Percentiles rank a stretch among this genome's conserved stretches.
Evolutionary conservation across 2,888 invertebrate genomes (phyloP).

Genomic region (Oegoconia quadripuncta): DNA sequence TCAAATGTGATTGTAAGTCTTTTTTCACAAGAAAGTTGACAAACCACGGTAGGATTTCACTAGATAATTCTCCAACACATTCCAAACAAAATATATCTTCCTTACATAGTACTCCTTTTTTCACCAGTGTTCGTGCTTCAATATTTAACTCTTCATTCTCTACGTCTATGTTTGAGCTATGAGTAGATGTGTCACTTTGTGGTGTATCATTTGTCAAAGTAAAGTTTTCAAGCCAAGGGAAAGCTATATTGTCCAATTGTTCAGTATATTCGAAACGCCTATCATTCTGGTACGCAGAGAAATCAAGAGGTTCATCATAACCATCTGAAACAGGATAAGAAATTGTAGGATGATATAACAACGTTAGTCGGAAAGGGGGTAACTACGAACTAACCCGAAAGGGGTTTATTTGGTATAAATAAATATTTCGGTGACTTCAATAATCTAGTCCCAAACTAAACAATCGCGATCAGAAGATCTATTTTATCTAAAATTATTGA

Average conservation of each 20-base stretch:
- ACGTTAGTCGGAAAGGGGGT: no score
- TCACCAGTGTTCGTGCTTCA: no score
- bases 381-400: no score
- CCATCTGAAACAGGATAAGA: constrained; percentile 29
- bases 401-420: no score
- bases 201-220: background rate
- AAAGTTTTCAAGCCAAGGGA: constrained; percentile 23
- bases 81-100: constrained; percentile 39
- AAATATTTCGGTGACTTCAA: no score
- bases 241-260: constrained; percentile 19
- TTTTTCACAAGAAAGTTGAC: constrained; percentile 36
- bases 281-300: constrained; percentile 44
- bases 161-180: background rate
- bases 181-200: background rate
- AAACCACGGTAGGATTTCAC: constrained; percentile 42
- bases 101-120: constrained; percentile 28
- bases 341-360: background rate
- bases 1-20: constrained; percentile 35
- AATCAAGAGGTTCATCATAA: constrained; percentile 32
- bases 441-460: no score
- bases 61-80: constrained; percentile 30
- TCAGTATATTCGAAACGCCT: constrained; percentile 29
- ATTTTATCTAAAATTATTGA: no score
- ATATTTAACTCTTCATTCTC: constrained; percentile 14
- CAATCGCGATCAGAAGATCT: no score